Conservation (phyloP, 2,797 vertebrate genomes). For the Lutjanus campechanus region DNA sequence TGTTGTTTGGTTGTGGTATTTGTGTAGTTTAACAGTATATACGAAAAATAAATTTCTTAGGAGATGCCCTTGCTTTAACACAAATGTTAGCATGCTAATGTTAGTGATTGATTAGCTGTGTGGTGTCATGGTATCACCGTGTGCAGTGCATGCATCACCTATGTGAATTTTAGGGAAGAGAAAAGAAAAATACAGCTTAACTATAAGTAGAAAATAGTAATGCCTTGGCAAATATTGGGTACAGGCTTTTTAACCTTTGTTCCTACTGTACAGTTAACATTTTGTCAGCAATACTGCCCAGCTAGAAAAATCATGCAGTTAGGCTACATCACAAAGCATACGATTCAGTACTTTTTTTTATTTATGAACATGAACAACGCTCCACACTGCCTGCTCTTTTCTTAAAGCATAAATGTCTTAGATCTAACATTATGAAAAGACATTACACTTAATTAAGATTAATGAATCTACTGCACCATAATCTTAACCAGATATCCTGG, state of each 20-base stretch:
- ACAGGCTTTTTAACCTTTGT: not conserved
- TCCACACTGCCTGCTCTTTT: not conserved
- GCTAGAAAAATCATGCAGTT: no score
- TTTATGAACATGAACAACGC: not conserved
- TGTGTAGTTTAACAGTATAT: not conserved
- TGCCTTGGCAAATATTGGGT: not conserved
- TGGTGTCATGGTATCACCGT: no score
- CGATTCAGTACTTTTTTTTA: not conserved
- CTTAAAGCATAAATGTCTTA: not conserved
- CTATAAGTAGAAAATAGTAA: not conserved
- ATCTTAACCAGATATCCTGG: not conserved
- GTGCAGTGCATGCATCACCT: not conserved
- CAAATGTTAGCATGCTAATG: not conserved
- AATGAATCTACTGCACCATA: not conserved
- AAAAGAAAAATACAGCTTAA: not conserved
- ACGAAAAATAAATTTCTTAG: no score
- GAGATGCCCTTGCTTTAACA: not conserved
- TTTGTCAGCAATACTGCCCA: no score
- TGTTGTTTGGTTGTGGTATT: not conserved
- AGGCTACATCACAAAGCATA: no score
- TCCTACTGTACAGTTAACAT: not conserved
- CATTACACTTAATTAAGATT: not conserved
- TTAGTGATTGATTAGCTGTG: not conserved
- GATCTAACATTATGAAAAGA: not conserved
- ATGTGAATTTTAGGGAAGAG: no score